These are phyloP conservation scores for Colletes latitarsis DNA, from an alignment of 1,140 invertebrate species.

Conservation along the genomic window DNA sequence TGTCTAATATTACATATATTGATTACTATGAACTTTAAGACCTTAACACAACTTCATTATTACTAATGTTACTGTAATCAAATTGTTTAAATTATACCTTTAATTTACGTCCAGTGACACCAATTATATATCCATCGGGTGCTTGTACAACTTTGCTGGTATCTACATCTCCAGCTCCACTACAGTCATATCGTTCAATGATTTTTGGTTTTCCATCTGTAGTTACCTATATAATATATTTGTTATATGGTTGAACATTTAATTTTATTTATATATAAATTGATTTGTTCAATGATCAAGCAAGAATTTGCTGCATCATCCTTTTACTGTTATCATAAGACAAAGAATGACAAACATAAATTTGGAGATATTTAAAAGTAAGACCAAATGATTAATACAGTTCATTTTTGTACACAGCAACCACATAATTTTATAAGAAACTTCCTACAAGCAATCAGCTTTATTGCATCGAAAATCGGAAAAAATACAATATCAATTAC, in stretches of 20 bases:
- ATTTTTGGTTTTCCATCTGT: slow-evolving; percentile 95
- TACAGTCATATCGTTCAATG: slow-evolving; percentile 96
- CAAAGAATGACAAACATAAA: slow-evolving; percentile 1
- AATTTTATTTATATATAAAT: slow-evolving; percentile 7
- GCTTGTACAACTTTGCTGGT: slow-evolving; percentile 91
- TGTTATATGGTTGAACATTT: background rate
- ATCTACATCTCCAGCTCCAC: slow-evolving; percentile 96
- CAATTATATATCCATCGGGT: slow-evolving; percentile 89
- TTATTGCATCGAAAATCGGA: background rate
- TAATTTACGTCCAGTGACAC: slow-evolving; percentile 93
- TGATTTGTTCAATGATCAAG: background rate
- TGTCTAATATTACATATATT: background rate
- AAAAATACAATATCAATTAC: background rate
- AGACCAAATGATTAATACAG: background rate
- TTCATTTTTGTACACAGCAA: background rate
- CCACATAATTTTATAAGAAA: background rate
- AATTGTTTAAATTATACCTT: slow-evolving; percentile 84
- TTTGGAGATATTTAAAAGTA: background rate
- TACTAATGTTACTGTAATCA: background rate
- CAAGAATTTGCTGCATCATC: background rate
- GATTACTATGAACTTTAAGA: background rate
- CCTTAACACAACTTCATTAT: background rate
- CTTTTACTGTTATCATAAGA: background rate
- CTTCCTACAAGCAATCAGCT: background rate
- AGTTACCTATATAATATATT: slow-evolving; percentile 85